A percentile compares a stretch with the other conserved stretches of the same genome.
These are phyloP conservation scores for Drosophila lacertosa DNA, from an alignment of 1,140 invertebrate species.

Conservation along the genomic window DNA sequence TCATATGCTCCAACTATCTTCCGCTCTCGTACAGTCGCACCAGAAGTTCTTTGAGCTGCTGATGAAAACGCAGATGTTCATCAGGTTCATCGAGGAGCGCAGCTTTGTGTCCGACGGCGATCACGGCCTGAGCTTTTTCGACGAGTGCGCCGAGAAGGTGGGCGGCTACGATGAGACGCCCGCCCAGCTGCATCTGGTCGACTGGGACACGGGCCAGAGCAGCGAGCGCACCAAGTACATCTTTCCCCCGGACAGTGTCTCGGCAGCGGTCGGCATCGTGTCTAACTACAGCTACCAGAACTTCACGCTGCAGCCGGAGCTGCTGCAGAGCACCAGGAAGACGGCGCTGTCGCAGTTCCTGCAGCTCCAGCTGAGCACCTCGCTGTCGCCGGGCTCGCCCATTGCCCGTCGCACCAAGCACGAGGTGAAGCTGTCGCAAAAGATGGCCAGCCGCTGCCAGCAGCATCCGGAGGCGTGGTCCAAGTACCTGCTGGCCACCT, in stretches of 20 bases:
- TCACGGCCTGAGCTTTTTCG: constrained; percentile 97
- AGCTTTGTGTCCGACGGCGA: constrained; percentile 99
- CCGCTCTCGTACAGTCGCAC: constrained; percentile 88
- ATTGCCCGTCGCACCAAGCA: constrained; percentile 97
- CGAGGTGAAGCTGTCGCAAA: constrained; percentile 96
- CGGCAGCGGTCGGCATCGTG: constrained; percentile 25
- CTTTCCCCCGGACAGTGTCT: constrained; percentile 92
- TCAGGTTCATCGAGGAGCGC: constrained; percentile 98
- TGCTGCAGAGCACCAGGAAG: constrained; percentile 84
- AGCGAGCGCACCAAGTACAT: constrained; percentile 98
- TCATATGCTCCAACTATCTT: no score
- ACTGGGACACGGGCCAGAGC: constrained; percentile 87
- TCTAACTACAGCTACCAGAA: constrained; percentile 85
- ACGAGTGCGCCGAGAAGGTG: constrained; percentile 95
- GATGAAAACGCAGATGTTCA: constrained; percentile 98
- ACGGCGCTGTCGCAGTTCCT: constrained; percentile 81
- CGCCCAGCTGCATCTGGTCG: constrained; percentile 88
- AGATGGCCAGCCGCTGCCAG: constrained; percentile 91
- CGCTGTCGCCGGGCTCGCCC: constrained; percentile 91
- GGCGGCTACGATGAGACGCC: constrained; percentile 86
- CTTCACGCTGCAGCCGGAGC: constrained; percentile 85
- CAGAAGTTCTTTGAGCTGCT: constrained; percentile 95
- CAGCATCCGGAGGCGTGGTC: constrained; percentile 94
- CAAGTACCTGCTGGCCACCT: constrained; percentile 93
- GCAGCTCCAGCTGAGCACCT: constrained; percentile 84